phyloP scores from a whole-genome alignment of 2,113 vertebrate species.

The Odocoileus virginianus region DNA sequence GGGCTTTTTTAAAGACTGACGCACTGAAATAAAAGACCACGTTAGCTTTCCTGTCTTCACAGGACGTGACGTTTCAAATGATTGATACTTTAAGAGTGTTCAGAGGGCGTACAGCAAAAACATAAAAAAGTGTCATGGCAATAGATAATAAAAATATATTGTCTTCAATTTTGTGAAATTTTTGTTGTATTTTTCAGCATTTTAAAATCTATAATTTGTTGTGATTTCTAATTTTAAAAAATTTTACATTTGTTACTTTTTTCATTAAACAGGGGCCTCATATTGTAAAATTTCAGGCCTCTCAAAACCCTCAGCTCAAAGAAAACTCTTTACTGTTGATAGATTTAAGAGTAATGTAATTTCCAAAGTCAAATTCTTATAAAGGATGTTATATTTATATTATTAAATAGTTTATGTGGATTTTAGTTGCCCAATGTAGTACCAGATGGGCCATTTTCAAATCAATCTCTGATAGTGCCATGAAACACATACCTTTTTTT shows the following conservation, averaged over 20 bases:
- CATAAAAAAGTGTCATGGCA: not conserved
- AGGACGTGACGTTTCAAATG: not conserved
- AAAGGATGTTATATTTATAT: not conserved
- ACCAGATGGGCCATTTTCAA: not conserved
- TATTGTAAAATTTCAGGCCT: not conserved
- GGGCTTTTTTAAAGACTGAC: not conserved
- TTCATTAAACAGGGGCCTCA: not conserved
- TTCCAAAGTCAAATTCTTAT: not conserved
- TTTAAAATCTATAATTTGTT: not conserved
- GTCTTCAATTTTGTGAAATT: not conserved
- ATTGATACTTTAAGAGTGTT: not conserved
- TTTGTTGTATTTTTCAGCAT: not conserved
- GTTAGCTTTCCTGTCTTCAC: not conserved
- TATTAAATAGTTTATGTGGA: not conserved
- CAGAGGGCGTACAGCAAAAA: not conserved
- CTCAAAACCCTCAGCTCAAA: not conserved
- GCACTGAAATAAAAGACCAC: not conserved
- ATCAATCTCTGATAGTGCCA: not conserved
- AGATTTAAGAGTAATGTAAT: not conserved
- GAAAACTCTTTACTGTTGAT: not conserved
- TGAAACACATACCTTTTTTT: not conserved
- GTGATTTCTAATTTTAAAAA: not conserved
- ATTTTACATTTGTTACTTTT: not conserved
- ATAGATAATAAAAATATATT: not conserved
- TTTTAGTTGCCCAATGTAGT: not conserved